Conservation (phyloP, 2,113 vertebrate genomes). For the Muntiacus reevesi region DNA sequence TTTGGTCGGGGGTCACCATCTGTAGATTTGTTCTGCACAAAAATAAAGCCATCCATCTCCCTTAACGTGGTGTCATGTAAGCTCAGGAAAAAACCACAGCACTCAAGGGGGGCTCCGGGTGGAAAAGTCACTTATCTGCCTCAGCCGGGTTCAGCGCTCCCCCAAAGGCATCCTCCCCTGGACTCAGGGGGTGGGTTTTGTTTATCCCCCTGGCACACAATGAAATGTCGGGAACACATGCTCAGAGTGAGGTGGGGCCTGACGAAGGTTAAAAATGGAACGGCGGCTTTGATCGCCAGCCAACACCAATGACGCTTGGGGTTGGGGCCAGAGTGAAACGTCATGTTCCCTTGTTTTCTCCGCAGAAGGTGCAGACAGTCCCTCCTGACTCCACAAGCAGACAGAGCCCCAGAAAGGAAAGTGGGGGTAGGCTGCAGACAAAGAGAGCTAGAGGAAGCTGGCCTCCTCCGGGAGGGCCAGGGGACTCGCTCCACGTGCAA, state of each 20-base stretch:
- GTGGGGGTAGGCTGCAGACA: not conserved
- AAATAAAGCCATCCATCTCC: constrained; percentile 82
- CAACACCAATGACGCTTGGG: constrained; percentile 77
- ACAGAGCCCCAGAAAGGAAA: not conserved
- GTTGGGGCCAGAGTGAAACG: constrained; percentile 66
- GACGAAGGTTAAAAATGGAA: constrained; percentile 82
- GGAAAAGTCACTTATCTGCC: constrained; percentile 80
- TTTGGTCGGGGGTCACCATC: constrained; percentile 60
- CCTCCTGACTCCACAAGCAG: constrained; percentile 45
- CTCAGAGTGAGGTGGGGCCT: constrained; percentile 82
- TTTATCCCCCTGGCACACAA: constrained; percentile 87
- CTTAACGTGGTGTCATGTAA: constrained; percentile 57
- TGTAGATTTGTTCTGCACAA: constrained; percentile 71
- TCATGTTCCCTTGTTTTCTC: constrained; percentile 72
- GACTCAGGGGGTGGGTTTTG: constrained; percentile 81
- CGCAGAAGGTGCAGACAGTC: constrained; percentile 31
- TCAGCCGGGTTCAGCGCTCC: constrained; percentile 64
- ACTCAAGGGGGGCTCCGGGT: constrained; percentile 57
- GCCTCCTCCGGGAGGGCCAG: rapidly evolving
- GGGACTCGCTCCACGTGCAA: not conserved
- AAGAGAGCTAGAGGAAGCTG: not conserved
- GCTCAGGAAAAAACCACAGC: constrained; percentile 75
- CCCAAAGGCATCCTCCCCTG: constrained; percentile 80
- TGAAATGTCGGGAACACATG: constrained; percentile 84
- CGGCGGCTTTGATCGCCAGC: constrained; percentile 82